phyloP scores from a whole-genome alignment of 2,888 invertebrate genomes.

The Cryptocheilus praepositus region DNA sequence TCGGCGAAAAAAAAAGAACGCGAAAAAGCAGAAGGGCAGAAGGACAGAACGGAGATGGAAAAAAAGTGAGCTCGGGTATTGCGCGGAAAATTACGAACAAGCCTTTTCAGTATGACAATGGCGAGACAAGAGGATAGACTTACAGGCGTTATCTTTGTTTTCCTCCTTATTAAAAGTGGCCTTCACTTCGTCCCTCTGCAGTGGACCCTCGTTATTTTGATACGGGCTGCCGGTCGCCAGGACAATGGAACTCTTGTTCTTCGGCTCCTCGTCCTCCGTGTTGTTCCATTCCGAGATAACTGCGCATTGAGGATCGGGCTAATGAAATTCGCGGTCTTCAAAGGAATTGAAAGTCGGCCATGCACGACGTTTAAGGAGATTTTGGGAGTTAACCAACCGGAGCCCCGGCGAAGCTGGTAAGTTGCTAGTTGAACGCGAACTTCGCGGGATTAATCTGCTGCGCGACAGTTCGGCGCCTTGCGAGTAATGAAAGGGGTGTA shows the following conservation, averaged over 20 bases:
- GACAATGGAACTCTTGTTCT: slow-evolving; percentile 70
- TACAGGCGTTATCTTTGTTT: slow-evolving; percentile 73
- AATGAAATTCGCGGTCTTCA: slow-evolving; percentile 46
- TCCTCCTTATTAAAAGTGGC: slow-evolving; percentile 78
- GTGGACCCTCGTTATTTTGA: slow-evolving; percentile 79
- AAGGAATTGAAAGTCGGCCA: neutral
- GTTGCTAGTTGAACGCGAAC: no score
- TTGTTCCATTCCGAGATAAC: slow-evolving; percentile 78
- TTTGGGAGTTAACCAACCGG: no score
- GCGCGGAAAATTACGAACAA: slow-evolving; percentile 48
- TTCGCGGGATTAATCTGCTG: no score
- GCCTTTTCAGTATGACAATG: slow-evolving; percentile 42
- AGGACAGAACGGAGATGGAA: neutral
- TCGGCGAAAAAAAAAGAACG: slow-evolving; percentile 16
- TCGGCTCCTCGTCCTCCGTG: slow-evolving; percentile 78
- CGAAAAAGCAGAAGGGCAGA: neutral
- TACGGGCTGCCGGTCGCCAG: slow-evolving; percentile 75
- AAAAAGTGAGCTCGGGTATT: slow-evolving; percentile 30
- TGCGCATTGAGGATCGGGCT: slow-evolving; percentile 51
- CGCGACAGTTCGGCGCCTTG: no score
- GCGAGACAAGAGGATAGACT: slow-evolving; percentile 55
- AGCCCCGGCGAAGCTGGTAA: no score
- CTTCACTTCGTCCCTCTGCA: slow-evolving; percentile 83
- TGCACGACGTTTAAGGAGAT: no score
- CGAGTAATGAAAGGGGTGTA: no score